A percentile compares a stretch with the other conserved stretches of the same genome.
phyloP scores from a whole-genome alignment of 2,113 vertebrate genomes.

The Symphodus melops region DNA sequence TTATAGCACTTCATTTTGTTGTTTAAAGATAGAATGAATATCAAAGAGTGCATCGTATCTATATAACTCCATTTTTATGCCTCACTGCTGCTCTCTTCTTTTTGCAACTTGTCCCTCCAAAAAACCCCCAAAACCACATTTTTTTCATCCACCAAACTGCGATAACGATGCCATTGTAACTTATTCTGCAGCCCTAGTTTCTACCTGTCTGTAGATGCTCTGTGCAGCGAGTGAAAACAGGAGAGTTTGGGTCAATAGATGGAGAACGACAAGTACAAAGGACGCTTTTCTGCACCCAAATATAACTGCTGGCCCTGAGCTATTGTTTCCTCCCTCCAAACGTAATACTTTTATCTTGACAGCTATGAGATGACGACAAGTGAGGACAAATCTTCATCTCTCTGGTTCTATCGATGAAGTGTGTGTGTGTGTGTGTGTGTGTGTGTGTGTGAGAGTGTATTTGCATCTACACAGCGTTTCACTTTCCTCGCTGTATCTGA shows the following conservation, averaged over 20 bases:
- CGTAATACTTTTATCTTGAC: constrained; percentile 74
- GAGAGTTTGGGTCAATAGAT: constrained; percentile 14
- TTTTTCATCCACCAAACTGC: too few relatives aligned
- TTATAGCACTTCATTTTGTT: too few relatives aligned
- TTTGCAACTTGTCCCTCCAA: too few relatives aligned
- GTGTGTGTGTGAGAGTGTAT: constrained; percentile 25
- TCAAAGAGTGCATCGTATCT: too few relatives aligned
- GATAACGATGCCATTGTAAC: too few relatives aligned
- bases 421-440: constrained; percentile 25
- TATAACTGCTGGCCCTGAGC: constrained; percentile 48
- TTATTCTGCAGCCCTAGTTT: too few relatives aligned
- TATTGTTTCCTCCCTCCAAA: constrained; percentile 69
- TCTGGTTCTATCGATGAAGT: constrained; percentile 15
- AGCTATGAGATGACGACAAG: constrained; percentile 63
- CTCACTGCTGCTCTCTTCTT: too few relatives aligned
- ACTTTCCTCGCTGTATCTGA: constrained; percentile 68
- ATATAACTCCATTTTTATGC: too few relatives aligned
- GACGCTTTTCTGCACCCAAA: constrained; percentile 41
- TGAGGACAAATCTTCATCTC: constrained; percentile 68
- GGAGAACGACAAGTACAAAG: neutral
- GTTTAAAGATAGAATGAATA: too few relatives aligned
- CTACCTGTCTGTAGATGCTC: neutral
- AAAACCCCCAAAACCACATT: too few relatives aligned
- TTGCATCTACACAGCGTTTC: constrained; percentile 58
- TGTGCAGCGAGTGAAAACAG: neutral